Percentiles rank a stretch among this genome's conserved stretches.
These are phyloP conservation scores for Dromius quadrimaculatus DNA, from an alignment of 2,888 invertebrate species.

Conservation along the genomic window DNA sequence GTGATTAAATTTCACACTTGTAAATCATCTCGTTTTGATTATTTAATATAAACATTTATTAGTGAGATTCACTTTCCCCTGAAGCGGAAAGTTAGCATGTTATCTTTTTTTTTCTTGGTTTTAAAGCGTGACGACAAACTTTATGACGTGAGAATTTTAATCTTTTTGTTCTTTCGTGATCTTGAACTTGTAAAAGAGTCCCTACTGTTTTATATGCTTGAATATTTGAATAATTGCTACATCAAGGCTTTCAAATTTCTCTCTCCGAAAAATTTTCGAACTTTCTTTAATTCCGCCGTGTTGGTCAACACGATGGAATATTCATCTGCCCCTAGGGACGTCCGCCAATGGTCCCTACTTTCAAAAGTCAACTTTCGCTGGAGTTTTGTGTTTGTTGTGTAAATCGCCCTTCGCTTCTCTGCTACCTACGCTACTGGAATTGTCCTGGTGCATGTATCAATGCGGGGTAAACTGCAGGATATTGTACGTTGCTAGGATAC, in stretches of 20 bases:
- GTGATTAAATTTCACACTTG: too few relatives aligned
- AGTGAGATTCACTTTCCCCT: constrained; percentile 18
- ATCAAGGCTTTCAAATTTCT: not conserved
- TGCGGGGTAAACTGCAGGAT: not conserved
- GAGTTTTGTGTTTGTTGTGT: constrained; percentile 19
- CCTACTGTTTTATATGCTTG: constrained; percentile 24
- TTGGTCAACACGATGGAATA: not conserved
- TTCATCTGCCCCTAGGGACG: not conserved
- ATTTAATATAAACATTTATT: constrained; percentile 14
- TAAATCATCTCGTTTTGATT: not conserved
- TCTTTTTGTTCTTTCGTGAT: constrained; percentile 11
- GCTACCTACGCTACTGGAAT: too few relatives aligned
- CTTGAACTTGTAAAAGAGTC: not conserved
- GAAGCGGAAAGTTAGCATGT: not conserved
- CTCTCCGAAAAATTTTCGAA: not conserved
- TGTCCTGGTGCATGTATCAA: constrained; percentile 16
- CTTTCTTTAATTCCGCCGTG: constrained; percentile 3
- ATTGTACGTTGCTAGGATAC: constrained; percentile 10
- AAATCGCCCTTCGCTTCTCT: too few relatives aligned
- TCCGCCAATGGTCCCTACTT: too few relatives aligned
- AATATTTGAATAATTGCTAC: not conserved
- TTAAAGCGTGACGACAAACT: constrained; percentile 10
- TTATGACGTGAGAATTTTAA: not conserved
- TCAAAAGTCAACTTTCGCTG: too few relatives aligned
- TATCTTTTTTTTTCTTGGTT: constrained; percentile 4